Conservation (phyloP, 37 sponge, comb jelly and placozoan genomes). For the Agelas oroides region DNA sequence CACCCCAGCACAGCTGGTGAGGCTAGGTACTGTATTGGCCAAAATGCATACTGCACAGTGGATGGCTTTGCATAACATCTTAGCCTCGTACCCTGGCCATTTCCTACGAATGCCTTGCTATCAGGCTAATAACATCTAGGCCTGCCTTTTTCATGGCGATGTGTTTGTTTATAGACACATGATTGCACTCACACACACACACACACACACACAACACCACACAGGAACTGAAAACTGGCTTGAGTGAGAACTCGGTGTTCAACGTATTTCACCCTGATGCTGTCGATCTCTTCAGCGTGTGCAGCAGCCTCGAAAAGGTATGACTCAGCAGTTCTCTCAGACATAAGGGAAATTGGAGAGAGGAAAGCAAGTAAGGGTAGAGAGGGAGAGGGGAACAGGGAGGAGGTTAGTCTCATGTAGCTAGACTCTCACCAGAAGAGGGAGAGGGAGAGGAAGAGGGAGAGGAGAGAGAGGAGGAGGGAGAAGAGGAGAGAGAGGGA, state of each 20-base stretch:
- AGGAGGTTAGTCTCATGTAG: too few species aligned
- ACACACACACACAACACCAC: too few species aligned
- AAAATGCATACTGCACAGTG: too few species aligned
- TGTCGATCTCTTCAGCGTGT: constrained; percentile 84
- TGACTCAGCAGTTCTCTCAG: neutral
- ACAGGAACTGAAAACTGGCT: constrained; percentile 88
- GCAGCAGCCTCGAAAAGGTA: constrained; percentile 86
- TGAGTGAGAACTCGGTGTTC: constrained; percentile 89
- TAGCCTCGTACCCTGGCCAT: neutral
- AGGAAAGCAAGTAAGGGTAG: too few species aligned
- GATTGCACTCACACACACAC: too few species aligned
- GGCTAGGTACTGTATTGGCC: too few species aligned
- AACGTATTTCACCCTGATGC: constrained; percentile 88
- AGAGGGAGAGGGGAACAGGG: neutral
- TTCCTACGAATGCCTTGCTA: neutral
- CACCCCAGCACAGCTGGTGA: neutral
- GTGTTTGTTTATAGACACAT: too few species aligned
- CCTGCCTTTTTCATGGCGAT: too few species aligned
- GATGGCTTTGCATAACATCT: too few species aligned
- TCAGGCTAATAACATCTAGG: neutral
- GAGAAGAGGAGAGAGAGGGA: neutral
- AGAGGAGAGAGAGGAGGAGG: neutral
- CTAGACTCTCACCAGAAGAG: too few species aligned
- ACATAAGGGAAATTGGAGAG: neutral
- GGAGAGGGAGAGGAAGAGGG: neutral